Evolutionary conservation across 1,140 invertebrate species (phyloP).

Genomic region (Zaprionus tsacasi): DNA sequence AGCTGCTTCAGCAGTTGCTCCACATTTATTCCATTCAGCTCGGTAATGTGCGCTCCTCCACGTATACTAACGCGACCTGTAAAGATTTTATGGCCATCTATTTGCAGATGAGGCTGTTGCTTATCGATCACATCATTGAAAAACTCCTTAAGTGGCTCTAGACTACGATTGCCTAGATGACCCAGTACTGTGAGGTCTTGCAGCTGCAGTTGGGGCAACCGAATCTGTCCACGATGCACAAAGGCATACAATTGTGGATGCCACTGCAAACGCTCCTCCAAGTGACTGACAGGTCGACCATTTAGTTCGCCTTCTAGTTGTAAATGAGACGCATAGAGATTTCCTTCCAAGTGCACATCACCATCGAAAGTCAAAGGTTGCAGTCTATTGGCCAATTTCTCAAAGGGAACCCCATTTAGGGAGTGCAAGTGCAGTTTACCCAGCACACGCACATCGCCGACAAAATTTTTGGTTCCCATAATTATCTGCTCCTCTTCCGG

Average conservation of each 20-base stretch:
- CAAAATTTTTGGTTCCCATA: constrained; percentile 66
- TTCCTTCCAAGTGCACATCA: constrained; percentile 48
- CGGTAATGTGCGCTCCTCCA: constrained; percentile 44
- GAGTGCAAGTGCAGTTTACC: constrained; percentile 44
- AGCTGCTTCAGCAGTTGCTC: constrained; percentile 47
- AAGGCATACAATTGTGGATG: constrained; percentile 36
- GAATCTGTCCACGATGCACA: constrained; percentile 44
- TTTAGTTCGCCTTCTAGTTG: constrained; percentile 51
- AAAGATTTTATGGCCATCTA: constrained; percentile 58
- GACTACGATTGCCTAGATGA: constrained; percentile 49
- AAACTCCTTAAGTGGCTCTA: constrained; percentile 45
- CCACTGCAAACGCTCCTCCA: constrained; percentile 49
- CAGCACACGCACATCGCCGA: constrained; percentile 24
- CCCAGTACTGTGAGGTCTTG: constrained; percentile 59
- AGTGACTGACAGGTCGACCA: not conserved
- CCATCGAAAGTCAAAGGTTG: constrained; percentile 42
- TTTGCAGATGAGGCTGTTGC: not conserved
- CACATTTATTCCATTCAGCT: constrained; percentile 51
- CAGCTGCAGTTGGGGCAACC: constrained; percentile 29
- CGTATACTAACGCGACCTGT: constrained; percentile 63
- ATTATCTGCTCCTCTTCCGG: constrained; percentile 42
- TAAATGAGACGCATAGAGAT: constrained; percentile 47
- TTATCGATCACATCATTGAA: constrained; percentile 65
- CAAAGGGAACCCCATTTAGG: constrained; percentile 66
- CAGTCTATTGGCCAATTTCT: constrained; percentile 52